Evolutionary conservation across 2,888 invertebrate species (phyloP).

Genomic region (Pocota personata): DNA sequence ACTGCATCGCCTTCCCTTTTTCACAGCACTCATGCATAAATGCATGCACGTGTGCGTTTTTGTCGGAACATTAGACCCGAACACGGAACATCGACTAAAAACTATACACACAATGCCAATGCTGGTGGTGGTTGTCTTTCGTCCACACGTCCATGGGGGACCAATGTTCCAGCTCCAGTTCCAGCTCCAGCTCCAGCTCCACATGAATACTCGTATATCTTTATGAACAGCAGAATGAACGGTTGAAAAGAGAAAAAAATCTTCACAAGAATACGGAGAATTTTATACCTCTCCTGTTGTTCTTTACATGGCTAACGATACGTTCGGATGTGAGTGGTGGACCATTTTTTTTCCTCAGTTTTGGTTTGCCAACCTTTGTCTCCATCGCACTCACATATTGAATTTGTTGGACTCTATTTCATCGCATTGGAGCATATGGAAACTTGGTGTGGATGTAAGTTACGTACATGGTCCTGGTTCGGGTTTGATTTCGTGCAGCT

Average conservation of each 20-base stretch:
- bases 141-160: slow-evolving; percentile 33
- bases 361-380: slow-evolving; percentile 55
- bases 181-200: slow-evolving; percentile 12
- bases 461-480: slow-evolving; percentile 67
- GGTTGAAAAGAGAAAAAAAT: not conserved
- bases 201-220: slow-evolving; percentile 35
- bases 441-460: slow-evolving; percentile 31
- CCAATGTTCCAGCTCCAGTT: slow-evolving; percentile 36
- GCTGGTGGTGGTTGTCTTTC: slow-evolving; percentile 38
- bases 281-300: slow-evolving; percentile 67
- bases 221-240: slow-evolving; percentile 55
- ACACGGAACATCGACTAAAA: slow-evolving; percentile 49
- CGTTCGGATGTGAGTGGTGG: slow-evolving; percentile 19
- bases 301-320: slow-evolving; percentile 46
- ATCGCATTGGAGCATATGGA: slow-evolving; percentile 47
- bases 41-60: slow-evolving; percentile 73
- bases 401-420: slow-evolving; percentile 47
- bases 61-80: slow-evolving; percentile 63
- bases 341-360: slow-evolving; percentile 27
- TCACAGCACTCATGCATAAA: slow-evolving; percentile 67
- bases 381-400: slow-evolving; percentile 40
- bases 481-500: slow-evolving; percentile 16
- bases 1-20: slow-evolving; percentile 39
- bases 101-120: slow-evolving; percentile 51
- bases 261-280: slow-evolving; percentile 56